These are phyloP conservation scores for Thripadectes ignobilis DNA, from an alignment of 2,797 vertebrate species.

Conservation along the genomic window DNA sequence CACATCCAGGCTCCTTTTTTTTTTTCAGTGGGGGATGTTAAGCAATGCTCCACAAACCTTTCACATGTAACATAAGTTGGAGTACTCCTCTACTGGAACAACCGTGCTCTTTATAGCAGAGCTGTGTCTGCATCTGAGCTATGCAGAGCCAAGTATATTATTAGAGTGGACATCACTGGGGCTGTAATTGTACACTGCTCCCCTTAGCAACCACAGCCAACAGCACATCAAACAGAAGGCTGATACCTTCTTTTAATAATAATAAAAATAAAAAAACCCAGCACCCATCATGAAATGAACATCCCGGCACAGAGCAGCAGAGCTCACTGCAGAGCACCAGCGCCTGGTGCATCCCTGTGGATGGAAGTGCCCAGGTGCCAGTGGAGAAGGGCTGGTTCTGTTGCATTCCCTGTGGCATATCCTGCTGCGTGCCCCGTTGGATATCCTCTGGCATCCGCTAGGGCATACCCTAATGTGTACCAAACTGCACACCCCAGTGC, in stretches of 20 bases:
- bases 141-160: slow-evolving; percentile 80
- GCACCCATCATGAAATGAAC: neutral
- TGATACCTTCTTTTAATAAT: slow-evolving; percentile 70
- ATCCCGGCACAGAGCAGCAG: slow-evolving; percentile 30
- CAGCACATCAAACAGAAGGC: slow-evolving; percentile 82
- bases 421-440: neutral
- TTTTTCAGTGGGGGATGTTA: neutral
- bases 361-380: neutral
- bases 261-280: neutral
- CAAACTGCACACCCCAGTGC: neutral
- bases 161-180: slow-evolving; percentile 79
- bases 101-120: slow-evolving; percentile 77
- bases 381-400: neutral
- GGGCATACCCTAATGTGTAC: neutral
- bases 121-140: slow-evolving; percentile 78
- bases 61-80: slow-evolving; percentile 72
- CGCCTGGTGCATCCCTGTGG: neutral
- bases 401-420: neutral
- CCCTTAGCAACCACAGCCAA: slow-evolving; percentile 76
- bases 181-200: slow-evolving; percentile 77
- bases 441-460: neutral
- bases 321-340: slow-evolving; percentile 1
- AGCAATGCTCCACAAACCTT: slow-evolving; percentile 32
- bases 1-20: neutral
- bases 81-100: slow-evolving; percentile 70